Percentiles rank a stretch among this genome's conserved stretches.
phyloP scores from a whole-genome alignment of 1,140 invertebrate genomes.

The Teleopsis dalmanni region DNA sequence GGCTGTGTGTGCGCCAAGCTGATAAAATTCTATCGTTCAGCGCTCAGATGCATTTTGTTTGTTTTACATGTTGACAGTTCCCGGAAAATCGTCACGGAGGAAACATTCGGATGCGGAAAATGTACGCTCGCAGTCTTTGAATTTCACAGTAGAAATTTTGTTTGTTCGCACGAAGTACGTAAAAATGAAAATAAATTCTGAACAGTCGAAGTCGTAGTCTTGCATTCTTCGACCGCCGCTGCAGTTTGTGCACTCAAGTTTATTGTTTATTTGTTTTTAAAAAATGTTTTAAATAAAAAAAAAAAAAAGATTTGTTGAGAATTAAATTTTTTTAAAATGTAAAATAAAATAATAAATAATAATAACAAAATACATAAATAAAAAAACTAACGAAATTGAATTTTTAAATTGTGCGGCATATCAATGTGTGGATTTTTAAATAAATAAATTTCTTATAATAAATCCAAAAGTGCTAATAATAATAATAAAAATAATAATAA shows the following conservation, averaged over 20 bases:
- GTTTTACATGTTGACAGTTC: constrained; percentile 32
- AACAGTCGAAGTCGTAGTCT: too few relatives aligned
- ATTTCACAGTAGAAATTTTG: too few relatives aligned
- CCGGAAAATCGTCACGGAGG: constrained; percentile 40
- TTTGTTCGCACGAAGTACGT: too few relatives aligned
- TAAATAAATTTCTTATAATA: too few relatives aligned
- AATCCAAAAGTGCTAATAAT: background rate
- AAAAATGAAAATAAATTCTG: too few relatives aligned
- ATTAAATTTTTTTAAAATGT: background rate
- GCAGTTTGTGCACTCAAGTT: too few relatives aligned
- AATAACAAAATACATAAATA: background rate
- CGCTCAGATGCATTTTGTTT: constrained; percentile 21
- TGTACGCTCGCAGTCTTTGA: too few relatives aligned
- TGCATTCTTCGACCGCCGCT: too few relatives aligned
- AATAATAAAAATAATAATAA: background rate
- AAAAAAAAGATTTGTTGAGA: too few relatives aligned
- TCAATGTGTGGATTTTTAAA: background rate
- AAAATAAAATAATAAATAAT: background rate
- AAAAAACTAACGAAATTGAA: background rate
- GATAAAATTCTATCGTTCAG: background rate
- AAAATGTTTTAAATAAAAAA: too few relatives aligned
- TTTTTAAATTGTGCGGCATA: background rate
- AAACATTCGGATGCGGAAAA: too few relatives aligned
- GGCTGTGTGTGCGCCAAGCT: constrained; percentile 1
- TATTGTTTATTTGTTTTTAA: too few relatives aligned